Evolutionary conservation across 64 coral and sea anemone species (phyloP).

Genomic region (Hydrozoanthus tunicans): DNA sequence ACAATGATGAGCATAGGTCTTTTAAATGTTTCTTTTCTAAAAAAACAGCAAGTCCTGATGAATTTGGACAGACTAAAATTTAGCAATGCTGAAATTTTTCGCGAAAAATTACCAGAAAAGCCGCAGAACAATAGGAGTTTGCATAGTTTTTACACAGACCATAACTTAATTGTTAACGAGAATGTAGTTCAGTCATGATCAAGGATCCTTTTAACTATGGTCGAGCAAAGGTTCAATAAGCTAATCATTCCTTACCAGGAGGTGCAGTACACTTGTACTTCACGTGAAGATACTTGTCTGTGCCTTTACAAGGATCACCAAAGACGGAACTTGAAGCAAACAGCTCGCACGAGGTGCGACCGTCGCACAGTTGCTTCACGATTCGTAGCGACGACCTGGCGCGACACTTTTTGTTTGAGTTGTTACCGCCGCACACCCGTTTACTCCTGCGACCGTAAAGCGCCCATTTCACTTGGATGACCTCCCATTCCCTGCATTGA

Average conservation of each 20-base stretch:
- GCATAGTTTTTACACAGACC: too few relatives aligned
- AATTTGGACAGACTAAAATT: too few relatives aligned
- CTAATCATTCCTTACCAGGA: not conserved
- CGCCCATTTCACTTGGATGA: constrained; percentile 10
- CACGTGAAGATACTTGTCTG: constrained; percentile 18
- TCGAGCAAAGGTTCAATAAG: not conserved
- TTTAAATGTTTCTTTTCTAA: too few relatives aligned
- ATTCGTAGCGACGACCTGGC: constrained; percentile 3
- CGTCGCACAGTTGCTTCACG: constrained; percentile 17
- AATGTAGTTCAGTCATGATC: too few relatives aligned
- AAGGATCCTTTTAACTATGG: too few relatives aligned
- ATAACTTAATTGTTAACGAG: not conserved
- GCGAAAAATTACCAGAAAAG: too few relatives aligned
- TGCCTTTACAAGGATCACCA: constrained; percentile 38
- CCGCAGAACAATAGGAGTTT: too few relatives aligned
- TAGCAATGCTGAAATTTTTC: too few relatives aligned
- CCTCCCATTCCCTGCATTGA: not conserved
- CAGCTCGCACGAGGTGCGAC: constrained; percentile 4
- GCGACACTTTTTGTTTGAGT: constrained; percentile 8
- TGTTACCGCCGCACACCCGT: not conserved
- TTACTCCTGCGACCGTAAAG: not conserved
- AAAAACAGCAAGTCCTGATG: too few relatives aligned
- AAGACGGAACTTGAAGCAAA: constrained; percentile 36
- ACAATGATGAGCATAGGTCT: too few relatives aligned
- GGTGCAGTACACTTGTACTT: not conserved